These are phyloP conservation scores for Chrysochloris asiatica DNA, from an alignment of 2,113 vertebrate species.

Conservation along the genomic window DNA sequence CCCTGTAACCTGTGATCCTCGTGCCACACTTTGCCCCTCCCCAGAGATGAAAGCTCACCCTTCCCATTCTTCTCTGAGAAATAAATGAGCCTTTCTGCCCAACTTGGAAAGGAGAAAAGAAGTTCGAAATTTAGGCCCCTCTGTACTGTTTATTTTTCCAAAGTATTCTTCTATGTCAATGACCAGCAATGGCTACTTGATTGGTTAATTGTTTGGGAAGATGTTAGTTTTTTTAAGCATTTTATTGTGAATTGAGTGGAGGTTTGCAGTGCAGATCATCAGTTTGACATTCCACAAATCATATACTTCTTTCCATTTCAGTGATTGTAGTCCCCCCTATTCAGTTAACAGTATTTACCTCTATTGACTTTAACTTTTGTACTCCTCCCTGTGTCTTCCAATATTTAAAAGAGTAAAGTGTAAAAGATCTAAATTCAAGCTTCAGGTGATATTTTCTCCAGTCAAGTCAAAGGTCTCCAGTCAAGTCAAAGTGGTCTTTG, in stretches of 20 bases:
- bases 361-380: too few species aligned
- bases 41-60: neutral
- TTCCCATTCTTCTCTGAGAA: neutral
- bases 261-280: too few species aligned
- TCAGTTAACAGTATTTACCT: too few species aligned
- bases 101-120: neutral
- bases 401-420: slow-evolving; percentile 15
- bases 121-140: neutral
- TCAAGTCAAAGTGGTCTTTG: neutral
- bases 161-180: rapidly evolving
- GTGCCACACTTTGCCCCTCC: neutral
- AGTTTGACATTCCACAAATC: too few species aligned
- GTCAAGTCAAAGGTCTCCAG: too few species aligned
- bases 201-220: neutral
- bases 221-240: neutral
- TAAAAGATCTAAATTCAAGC: neutral
- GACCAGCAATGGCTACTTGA: neutral
- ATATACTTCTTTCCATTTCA: too few species aligned
- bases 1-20: neutral
- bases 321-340: too few species aligned
- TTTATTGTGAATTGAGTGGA: too few species aligned
- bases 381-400: too few species aligned
- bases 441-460: neutral
- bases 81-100: slow-evolving; percentile 5
- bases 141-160: neutral